phyloP scores from a whole-genome alignment of 1,140 invertebrate genomes.

The Lordiphosa mommai region DNA sequence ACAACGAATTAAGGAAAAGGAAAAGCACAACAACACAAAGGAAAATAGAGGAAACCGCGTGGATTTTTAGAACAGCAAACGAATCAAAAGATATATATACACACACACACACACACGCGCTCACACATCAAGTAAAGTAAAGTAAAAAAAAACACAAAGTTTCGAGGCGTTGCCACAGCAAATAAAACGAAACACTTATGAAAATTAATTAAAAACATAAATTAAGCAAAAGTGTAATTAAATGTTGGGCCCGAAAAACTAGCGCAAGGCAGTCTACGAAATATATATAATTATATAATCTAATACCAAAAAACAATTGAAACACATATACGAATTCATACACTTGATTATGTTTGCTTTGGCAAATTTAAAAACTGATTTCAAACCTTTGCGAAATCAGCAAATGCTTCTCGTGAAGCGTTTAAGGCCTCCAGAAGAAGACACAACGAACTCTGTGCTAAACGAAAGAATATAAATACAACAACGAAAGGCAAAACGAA shows the following conservation, averaged over 20 bases:
- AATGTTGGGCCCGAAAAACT: constrained; percentile 40
- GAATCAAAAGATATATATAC: constrained; percentile 34
- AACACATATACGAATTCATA: constrained; percentile 25
- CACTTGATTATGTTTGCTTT: constrained; percentile 63
- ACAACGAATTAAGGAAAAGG: constrained; percentile 30
- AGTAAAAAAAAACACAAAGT: constrained; percentile 30
- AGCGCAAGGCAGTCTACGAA: constrained; percentile 46
- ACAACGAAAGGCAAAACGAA: constrained; percentile 52
- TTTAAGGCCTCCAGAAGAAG: constrained; percentile 58
- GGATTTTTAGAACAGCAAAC: constrained; percentile 11
- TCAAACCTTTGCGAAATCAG: constrained; percentile 67
- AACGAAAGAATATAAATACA: constrained; percentile 29
- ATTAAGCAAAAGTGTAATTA: constrained; percentile 34
- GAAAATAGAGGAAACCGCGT: constrained; percentile 14
- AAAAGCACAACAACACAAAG: constrained; percentile 1
- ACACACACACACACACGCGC: neutral
- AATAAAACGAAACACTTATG: constrained; percentile 19
- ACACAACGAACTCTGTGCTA: constrained; percentile 37
- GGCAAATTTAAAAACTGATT: constrained; percentile 44
- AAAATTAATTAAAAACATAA: constrained; percentile 40
- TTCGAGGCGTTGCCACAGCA: constrained; percentile 53
- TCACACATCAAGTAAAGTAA: constrained; percentile 21
- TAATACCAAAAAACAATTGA: constrained; percentile 4
- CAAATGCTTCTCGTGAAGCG: constrained; percentile 57
- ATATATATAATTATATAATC: constrained; percentile 43